A percentile compares a stretch with the other conserved stretches of the same genome.
Evolutionary conservation across 2,888 invertebrate species (phyloP).

Genomic region (Mactromeris polynyma): DNA sequence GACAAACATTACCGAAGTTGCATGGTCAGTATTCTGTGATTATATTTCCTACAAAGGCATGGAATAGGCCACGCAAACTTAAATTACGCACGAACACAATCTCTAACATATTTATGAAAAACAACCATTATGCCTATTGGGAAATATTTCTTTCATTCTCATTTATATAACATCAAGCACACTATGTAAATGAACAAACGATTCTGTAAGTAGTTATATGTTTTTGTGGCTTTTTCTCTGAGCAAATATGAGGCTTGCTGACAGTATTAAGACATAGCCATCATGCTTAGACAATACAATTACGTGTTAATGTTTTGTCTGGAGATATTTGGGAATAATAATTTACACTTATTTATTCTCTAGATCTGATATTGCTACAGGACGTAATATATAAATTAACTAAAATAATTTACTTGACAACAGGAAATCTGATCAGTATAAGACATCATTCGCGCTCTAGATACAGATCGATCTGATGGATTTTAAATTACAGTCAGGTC

Average conservation of each 20-base stretch:
- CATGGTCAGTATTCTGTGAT: no score
- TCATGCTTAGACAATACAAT: neutral
- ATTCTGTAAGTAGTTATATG: neutral
- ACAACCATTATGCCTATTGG: no score
- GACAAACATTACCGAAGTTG: no score
- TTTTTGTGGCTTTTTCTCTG: neutral
- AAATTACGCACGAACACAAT: neutral
- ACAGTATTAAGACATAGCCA: neutral
- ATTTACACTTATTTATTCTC: neutral
- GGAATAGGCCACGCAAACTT: neutral
- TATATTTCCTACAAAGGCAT: no score
- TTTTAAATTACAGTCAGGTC: no score
- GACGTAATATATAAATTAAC: neutral
- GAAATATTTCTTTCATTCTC: no score
- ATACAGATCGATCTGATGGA: no score
- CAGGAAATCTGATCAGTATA: no score
- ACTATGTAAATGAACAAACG: no score
- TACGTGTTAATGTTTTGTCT: neutral
- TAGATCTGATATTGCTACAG: neutral
- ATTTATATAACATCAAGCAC: no score
- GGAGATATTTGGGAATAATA: neutral
- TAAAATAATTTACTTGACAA: no score
- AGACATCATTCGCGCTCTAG: no score
- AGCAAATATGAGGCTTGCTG: neutral
- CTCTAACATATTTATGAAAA: neutral